Evolutionary conservation across 1,140 invertebrate species (phyloP).

Genomic region (Notospermus geniculatus): DNA sequence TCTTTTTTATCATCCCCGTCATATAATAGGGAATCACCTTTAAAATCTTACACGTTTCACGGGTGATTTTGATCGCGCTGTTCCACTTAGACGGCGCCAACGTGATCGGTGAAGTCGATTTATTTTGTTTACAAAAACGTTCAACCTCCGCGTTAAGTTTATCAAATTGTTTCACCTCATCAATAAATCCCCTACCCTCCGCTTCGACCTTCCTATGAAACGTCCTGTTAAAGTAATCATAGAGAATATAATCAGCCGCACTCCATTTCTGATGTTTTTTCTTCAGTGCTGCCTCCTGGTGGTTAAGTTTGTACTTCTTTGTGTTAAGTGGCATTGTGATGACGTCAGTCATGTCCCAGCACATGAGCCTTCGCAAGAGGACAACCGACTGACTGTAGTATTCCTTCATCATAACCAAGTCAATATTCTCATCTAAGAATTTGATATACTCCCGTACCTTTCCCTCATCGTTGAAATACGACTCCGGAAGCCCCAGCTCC

Average conservation of each 20-base stretch:
- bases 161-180: slow-evolving; percentile 2
- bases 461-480: neutral
- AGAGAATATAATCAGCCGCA: slow-evolving; percentile 38
- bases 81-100: too few species aligned
- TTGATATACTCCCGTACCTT: slow-evolving; percentile 1
- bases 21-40: too few species aligned
- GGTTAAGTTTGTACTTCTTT: neutral
- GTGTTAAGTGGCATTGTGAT: neutral
- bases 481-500: neutral
- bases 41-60: too few species aligned
- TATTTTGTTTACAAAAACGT: too few species aligned
- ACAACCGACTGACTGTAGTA: neutral
- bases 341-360: slow-evolving; percentile 3
- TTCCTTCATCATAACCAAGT: slow-evolving; percentile 5
- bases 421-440: neutral
- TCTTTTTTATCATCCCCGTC: too few species aligned
- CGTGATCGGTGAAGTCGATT: too few species aligned
- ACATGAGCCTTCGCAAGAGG: neutral
- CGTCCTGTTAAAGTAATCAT: slow-evolving; percentile 42
- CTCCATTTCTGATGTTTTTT: slow-evolving; percentile 33
- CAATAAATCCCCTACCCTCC: slow-evolving; percentile 32
- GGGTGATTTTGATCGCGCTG: too few species aligned
- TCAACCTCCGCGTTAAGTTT: too few species aligned
- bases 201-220: slow-evolving; percentile 38
- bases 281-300: slow-evolving; percentile 5